Conservation (phyloP, 1,140 invertebrate species). For the Meloidogyne hapla region DNA sequence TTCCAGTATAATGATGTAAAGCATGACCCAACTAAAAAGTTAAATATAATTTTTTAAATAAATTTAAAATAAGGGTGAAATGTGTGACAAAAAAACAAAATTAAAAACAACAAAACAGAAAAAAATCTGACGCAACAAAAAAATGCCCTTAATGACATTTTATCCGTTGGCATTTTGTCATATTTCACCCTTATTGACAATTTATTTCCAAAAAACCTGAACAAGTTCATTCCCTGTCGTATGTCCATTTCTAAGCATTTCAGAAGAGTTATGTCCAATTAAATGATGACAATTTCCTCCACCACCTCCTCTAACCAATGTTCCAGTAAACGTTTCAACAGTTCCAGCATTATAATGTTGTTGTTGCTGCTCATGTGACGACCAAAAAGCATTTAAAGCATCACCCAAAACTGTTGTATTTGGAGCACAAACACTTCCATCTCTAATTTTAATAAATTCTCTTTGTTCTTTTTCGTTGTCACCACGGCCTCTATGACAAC, state of each 20-base stretch:
- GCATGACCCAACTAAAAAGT: background rate
- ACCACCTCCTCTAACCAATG: slow-evolving; percentile 2
- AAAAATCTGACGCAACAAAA: too few relatives aligned
- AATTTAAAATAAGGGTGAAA: too few relatives aligned
- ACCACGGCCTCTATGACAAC: slow-evolving; percentile 24
- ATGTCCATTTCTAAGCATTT: background rate
- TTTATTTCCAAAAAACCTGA: background rate
- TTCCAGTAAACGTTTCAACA: slow-evolving; percentile 33
- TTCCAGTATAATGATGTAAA: background rate
- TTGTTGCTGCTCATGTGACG: slow-evolving; percentile 29
- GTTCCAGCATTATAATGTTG: slow-evolving; percentile 32
- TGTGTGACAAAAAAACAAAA: too few relatives aligned
- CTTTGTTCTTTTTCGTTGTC: slow-evolving; percentile 29
- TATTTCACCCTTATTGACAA: too few relatives aligned
- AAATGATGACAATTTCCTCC: slow-evolving; percentile 24
- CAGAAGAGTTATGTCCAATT: slow-evolving; percentile 1
- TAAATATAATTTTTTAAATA: too few relatives aligned
- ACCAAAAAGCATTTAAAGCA: slow-evolving; percentile 48
- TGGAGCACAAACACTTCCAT: slow-evolving; percentile 48
- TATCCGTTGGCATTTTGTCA: too few relatives aligned
- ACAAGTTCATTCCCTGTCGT: background rate
- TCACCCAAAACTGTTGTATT: slow-evolving; percentile 26
- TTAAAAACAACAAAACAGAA: too few relatives aligned
- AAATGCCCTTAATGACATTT: too few relatives aligned
- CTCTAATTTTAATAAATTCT: slow-evolving; percentile 61